phyloP scores from a whole-genome alignment of 2,113 vertebrate genomes.

The Siphamia tubifer region DNA sequence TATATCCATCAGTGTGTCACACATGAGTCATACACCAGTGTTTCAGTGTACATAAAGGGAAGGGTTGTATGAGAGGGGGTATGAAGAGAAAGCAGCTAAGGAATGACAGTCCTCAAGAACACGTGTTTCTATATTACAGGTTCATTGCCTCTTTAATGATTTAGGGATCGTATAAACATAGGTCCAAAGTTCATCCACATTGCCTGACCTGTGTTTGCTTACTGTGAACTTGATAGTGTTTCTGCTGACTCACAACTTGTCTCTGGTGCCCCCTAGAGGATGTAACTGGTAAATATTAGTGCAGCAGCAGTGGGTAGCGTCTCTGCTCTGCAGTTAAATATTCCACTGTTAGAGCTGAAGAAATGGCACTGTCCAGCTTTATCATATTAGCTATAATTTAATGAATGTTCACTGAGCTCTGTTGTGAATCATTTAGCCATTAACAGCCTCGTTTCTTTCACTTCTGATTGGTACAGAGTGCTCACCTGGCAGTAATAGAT shows the following conservation, averaged over 20 bases:
- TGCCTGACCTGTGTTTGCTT: conserved; percentile 2
- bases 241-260: conserved; percentile 46
- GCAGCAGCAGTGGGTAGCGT: conserved; percentile 6
- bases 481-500: conserved; percentile 88
- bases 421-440: not conserved
- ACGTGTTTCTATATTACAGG: conserved; percentile 35
- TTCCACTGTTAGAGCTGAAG: not conserved
- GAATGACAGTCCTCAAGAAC: conserved; percentile 9
- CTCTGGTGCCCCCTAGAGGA: conserved; percentile 67
- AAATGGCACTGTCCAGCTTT: conserved; percentile 27
- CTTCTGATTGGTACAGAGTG: conserved; percentile 77
- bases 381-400: conserved; percentile 37
- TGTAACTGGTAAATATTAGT: not conserved
- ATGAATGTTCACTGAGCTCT: not conserved
- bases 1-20: conserved; percentile 28
- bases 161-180: conserved; percentile 52
- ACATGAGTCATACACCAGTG: conserved; percentile 59
- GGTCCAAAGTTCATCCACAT: conserved; percentile 65
- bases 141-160: conserved; percentile 41
- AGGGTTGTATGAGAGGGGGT: conserved; percentile 10
- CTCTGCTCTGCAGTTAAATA: conserved; percentile 4
- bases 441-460: conserved; percentile 27
- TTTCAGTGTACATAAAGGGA: conserved; percentile 16
- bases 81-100: conserved; percentile 33
- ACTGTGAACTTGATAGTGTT: conserved; percentile 1